Base-by-base conservation (phyloP, 2,113 vertebrate genomes). In the Chamaetylas fuelleborni region DNA sequence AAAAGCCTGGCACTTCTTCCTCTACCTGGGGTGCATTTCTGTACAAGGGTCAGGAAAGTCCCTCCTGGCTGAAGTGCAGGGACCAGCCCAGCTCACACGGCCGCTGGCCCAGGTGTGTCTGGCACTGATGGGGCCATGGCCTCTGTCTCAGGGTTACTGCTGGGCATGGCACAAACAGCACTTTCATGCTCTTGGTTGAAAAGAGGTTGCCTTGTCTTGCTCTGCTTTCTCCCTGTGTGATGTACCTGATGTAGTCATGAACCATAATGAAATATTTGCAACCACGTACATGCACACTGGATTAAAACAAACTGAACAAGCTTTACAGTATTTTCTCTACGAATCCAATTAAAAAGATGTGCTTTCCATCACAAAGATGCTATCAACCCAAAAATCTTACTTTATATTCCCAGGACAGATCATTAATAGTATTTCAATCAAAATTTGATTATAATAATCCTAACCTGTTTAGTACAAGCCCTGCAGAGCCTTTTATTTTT, bases 341-440 rank as follows among this genome's bases (percentile, higher is more conserved):
- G 54, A 94, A 94, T 28, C 20, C 50, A 69, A 74, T 90, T 77
- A 11, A 69, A 94, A 88, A 57, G 51, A 69, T 76, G 40, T 90
- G 43, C 34, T 92, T 94, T 95, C 77, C 38, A 92, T 92, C 64
- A 57, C 51, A 72, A 85, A 91, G 65, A 69, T 50, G 61, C 66
- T 79, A 71, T 92, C 91, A 95, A 50, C 57, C 58, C 54, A 1
- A 58, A 91, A 84, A 88, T 79, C 61, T 60, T 78, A 34, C 65
- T 81, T 86, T 72, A 7, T 79, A 81, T 86, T 94, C 85, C 90
- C 87, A 88, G n/a, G 67, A 67, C n/a, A 90, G 79, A 58, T 92
- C 57, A 89, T 94, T 94, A 95, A 95, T 93, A 84, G 50, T 40
- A 76, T 93, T 92, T 93, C 77, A 92, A 93, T 96, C 65, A 86